Base-by-base conservation (phyloP, 2,113 vertebrate genomes). In the Phaetusa simplex region DNA sequence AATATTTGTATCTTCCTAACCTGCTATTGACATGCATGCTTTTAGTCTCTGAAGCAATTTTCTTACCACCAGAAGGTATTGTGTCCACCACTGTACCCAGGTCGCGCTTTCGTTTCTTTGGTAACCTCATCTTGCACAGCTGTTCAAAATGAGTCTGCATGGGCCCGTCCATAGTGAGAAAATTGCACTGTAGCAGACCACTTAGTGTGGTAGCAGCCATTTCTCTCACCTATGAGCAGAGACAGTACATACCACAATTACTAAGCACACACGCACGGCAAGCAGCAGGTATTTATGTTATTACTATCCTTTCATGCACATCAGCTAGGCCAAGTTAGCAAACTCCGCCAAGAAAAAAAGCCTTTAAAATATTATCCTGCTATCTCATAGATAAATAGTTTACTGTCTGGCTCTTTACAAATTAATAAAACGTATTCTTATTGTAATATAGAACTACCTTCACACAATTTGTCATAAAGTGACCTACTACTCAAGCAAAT, bases 121-220 rank as follows among this genome's bases (percentile, higher is more conserved):
- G 99, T 82, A 99, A 95, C 72, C 98, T 98, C 38, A 99, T 99
- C 97, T 99, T 99, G 97, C 99, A 99, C 73, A 99, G 99, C 94
- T 99, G 98, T 89, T 99, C 99, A 86, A 99, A 99, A 93, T 99
- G 99, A 36, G 98, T 97, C 98, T 99, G 99, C 99, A 99, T 99
- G 82, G 98, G 97, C 52, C 93, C 81, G 26, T 99, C 99, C 98
- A 99, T 99, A 52, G 95, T 98, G 84, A 99, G 98, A 82, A 99
- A 99, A 76, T 99, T 99, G 97, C 99, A 99, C 97, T 99, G 99
- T 24, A 99, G 97, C 71, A 99, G 98, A 71, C 99, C 99, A 52
- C 99, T 99, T 50, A 99, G 97, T 0, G 99, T 99, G 40, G 99
- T 99, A 79, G 99, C 99, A 8, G 99, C 99, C 99, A 99, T 99